Percentiles rank a stretch among this genome's conserved stretches.
phyloP scores from a whole-genome alignment of 2,888 invertebrate species.

The Trissonchulus sp. region DNA sequence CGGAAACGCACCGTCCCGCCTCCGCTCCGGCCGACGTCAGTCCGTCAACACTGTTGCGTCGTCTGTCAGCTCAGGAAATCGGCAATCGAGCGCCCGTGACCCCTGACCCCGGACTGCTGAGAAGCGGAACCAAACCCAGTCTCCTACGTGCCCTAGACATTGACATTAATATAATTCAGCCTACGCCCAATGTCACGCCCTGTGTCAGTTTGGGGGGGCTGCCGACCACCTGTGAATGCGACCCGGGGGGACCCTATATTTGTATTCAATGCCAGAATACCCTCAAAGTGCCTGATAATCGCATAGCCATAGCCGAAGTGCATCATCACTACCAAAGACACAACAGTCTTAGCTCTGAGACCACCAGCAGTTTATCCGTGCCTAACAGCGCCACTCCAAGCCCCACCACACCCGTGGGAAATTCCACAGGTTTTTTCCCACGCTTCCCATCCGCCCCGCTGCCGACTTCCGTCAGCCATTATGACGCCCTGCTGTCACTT shows the following conservation, averaged over 20 bases:
- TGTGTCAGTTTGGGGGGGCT: not conserved
- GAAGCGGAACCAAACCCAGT: not conserved
- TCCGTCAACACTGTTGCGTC: no score
- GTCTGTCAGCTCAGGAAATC: not conserved
- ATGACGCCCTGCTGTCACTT: no score
- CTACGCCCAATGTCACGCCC: not conserved
- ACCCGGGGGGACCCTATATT: not conserved
- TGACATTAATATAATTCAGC: not conserved
- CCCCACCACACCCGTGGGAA: no score
- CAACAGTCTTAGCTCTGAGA: not conserved
- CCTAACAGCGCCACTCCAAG: no score
- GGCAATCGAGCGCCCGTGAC: no score
- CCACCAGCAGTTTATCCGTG: not conserved
- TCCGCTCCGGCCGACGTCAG: not conserved
- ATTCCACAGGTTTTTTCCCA: no score
- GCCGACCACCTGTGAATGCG: not conserved
- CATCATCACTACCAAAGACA: not conserved
- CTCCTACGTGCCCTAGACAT: not conserved
- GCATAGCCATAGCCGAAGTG: not conserved
- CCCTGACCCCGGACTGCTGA: not conserved
- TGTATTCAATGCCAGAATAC: not conserved
- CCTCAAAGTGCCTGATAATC: not conserved
- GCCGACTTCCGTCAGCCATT: no score
- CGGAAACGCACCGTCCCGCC: no score
- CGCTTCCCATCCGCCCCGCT: no score